These are phyloP conservation scores for Graphium colonna DNA, from an alignment of 2,888 invertebrate genomes.

Conservation along the genomic window DNA sequence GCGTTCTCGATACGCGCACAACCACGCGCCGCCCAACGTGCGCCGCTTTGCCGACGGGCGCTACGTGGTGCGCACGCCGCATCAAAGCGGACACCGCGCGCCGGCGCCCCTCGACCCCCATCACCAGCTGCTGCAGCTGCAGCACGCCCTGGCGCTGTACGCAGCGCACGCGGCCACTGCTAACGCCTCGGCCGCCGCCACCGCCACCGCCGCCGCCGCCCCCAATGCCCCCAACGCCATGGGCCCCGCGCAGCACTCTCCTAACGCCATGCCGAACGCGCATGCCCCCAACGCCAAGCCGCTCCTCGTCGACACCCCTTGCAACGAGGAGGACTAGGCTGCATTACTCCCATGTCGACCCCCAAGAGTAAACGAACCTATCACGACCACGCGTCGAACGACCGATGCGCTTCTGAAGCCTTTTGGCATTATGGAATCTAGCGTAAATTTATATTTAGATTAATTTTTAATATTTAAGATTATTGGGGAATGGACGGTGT, in stretches of 20 bases:
- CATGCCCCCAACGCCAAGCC: slow-evolving; percentile 61
- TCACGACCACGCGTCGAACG: slow-evolving; percentile 33
- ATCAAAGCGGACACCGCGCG: slow-evolving; percentile 73
- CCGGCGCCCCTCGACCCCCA: slow-evolving; percentile 71
- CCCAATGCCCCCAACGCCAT: slow-evolving; percentile 53
- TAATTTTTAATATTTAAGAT: slow-evolving; percentile 56
- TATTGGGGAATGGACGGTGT: slow-evolving; percentile 70
- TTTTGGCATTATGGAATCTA: slow-evolving; percentile 63
- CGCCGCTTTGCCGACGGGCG: slow-evolving; percentile 73
- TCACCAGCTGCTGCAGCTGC: slow-evolving; percentile 71
- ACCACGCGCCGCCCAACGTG: slow-evolving; percentile 74
- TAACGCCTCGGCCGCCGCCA: slow-evolving; percentile 57
- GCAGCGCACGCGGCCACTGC: slow-evolving; percentile 71
- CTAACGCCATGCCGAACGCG: slow-evolving; percentile 47
- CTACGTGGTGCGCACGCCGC: slow-evolving; percentile 73
- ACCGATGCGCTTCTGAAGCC: slow-evolving; percentile 58
- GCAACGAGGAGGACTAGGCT: slow-evolving; percentile 67
- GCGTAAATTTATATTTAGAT: slow-evolving; percentile 61
- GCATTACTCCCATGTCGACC: not conserved
- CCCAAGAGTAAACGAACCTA: slow-evolving; percentile 5
- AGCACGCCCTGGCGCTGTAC: slow-evolving; percentile 71
- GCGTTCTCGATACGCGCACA: slow-evolving; percentile 71
- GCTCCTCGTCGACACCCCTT: slow-evolving; percentile 68
- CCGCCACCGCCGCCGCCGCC: slow-evolving; percentile 40
- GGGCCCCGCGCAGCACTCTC: slow-evolving; percentile 51